Evolutionary conservation across 2,888 invertebrate genomes (phyloP).

Genomic region (Parapristionchus giblindavisi): DNA sequence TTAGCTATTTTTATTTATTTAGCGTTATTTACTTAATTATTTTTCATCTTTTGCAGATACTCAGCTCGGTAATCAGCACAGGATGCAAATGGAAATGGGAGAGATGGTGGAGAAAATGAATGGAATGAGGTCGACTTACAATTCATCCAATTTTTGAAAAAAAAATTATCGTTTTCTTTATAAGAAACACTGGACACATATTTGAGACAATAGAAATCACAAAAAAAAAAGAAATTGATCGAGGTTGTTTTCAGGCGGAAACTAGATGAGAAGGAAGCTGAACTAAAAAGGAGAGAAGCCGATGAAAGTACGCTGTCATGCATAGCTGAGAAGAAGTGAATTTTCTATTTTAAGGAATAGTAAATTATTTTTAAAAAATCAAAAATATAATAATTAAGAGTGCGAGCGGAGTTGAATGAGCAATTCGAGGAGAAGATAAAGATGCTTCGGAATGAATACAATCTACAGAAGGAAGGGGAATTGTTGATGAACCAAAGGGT

Average conservation of each 20-base stretch:
- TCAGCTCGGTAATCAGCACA: constrained; percentile 51
- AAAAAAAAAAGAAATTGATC: no score
- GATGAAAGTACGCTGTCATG: constrained; percentile 46
- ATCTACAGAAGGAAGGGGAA: constrained; percentile 47
- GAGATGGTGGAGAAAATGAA: constrained; percentile 48
- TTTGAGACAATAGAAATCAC: no score
- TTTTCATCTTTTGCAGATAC: constrained; percentile 40
- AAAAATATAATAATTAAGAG: constrained; percentile 39
- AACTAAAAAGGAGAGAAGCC: constrained; percentile 47
- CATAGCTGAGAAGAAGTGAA: constrained; percentile 47
- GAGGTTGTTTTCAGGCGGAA: background rate
- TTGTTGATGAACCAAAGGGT: constrained; percentile 50
- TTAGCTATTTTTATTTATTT: no score
- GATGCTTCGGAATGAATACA: constrained; percentile 41
- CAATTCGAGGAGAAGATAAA: constrained; percentile 43
- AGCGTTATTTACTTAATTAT: background rate
- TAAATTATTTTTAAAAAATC: no score
- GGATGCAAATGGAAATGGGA: constrained; percentile 49
- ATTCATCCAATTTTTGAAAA: no score
- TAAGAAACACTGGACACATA: no score
- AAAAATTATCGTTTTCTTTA: no score
- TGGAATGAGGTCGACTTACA: constrained; percentile 37
- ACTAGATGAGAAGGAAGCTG: constrained; percentile 46
- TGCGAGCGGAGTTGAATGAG: constrained; percentile 42
- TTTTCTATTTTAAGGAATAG: background rate